phyloP scores from a whole-genome alignment of 2,797 vertebrate genomes.

The Otus scops region DNA sequence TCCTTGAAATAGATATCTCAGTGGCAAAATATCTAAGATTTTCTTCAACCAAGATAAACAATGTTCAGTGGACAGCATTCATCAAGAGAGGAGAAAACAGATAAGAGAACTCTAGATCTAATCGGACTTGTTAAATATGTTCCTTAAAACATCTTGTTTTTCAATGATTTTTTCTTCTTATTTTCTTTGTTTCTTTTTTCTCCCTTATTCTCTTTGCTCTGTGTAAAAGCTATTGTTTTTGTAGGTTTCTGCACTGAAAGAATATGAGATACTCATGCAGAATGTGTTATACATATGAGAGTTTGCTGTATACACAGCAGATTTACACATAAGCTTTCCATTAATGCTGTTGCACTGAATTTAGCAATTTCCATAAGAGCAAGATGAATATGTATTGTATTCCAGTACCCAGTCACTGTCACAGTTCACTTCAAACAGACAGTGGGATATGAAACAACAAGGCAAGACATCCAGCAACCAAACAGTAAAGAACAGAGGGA shows the following conservation, averaged over 20 bases:
- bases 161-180: background rate
- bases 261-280: background rate
- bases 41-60: background rate
- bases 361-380: background rate
- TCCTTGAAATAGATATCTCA: conserved; percentile 1
- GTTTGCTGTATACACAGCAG: background rate
- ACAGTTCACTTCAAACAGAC: background rate
- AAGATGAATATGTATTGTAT: background rate
- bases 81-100: background rate
- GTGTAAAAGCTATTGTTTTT: background rate
- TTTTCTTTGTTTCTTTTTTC: background rate
- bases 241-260: background rate
- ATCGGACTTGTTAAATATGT: background rate
- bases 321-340: background rate
- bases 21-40: background rate
- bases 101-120: background rate
- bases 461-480: background rate
- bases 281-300: background rate
- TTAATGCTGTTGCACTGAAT: background rate
- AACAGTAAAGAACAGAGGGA: background rate
- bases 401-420: background rate
- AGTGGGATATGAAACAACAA: background rate
- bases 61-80: background rate
- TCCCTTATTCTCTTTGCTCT: background rate
- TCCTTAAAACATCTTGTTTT: background rate